Evolutionary conservation across 2,797 vertebrate species (phyloP).

Genomic region (Pantherophis alleghaniensis): DNA sequence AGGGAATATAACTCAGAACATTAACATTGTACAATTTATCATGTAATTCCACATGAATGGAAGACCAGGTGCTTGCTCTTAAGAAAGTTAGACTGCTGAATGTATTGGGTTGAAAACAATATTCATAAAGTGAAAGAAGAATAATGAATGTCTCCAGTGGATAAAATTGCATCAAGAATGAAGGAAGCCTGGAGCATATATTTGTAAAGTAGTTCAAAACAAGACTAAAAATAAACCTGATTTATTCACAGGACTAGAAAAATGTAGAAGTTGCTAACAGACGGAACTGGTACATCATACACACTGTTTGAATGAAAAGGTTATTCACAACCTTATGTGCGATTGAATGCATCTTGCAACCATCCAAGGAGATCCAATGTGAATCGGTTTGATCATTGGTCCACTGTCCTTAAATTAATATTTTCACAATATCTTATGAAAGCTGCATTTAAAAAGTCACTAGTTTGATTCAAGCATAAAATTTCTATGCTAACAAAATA

Average conservation of each 20-base stretch:
- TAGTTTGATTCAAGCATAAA: not conserved
- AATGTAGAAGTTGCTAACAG: not conserved
- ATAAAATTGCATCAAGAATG: not conserved
- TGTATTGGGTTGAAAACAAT: not conserved
- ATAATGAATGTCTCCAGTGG: not conserved
- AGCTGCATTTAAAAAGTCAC: not conserved
- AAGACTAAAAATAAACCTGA: slow-evolving; percentile 13
- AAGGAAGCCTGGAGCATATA: slow-evolving; percentile 10
- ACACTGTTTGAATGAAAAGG: not conserved
- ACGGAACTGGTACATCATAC: not conserved
- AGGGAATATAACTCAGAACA: slow-evolving; percentile 24
- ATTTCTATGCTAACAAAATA: not conserved
- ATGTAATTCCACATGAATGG: not conserved
- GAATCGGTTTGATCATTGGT: not conserved
- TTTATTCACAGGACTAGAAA: not conserved
- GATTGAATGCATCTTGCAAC: not conserved
- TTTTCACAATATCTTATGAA: not conserved
- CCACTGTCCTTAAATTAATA: not conserved
- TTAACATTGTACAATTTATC: slow-evolving; percentile 29
- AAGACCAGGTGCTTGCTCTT: slow-evolving; percentile 28
- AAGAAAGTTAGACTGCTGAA: slow-evolving; percentile 7
- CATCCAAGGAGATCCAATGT: not conserved
- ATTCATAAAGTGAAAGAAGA: not conserved
- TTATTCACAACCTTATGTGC: not conserved
- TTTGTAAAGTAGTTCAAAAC: slow-evolving; percentile 9